Evolutionary conservation across 2,888 invertebrate species (phyloP), one percentile per base, ranked within the genome.

Genomic region (Keiferia lycopersicella): DNA sequence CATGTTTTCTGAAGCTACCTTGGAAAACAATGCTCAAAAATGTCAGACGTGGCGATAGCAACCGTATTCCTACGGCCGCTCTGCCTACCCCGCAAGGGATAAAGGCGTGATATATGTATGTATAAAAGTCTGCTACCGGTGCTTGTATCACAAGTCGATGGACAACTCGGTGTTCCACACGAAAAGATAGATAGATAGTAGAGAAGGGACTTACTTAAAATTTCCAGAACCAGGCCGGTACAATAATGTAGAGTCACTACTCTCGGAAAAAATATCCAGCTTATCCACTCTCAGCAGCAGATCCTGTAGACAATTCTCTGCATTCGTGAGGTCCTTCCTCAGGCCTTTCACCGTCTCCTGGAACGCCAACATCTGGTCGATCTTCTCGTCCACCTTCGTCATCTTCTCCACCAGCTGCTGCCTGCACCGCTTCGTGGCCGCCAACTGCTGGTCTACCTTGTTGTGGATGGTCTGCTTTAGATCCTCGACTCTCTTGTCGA

Each of bases 401-500:
- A 87, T 80, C 45, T 86, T 88, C 0, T 76, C 77, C 6, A 73
- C 66, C 11, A 88, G 83, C 0, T 67, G 66, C 14, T 80, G 73
- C 1, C 90, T 77, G 3, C 87, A 76, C 11, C 68, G 70, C 16
- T 77, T 77, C 0, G 81, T 76, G 1, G 72, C 66, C 0, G 71
- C 63, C 14, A 62, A 16, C 20, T 62, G 51, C 45, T 72, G 75
- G n/a, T 75, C 71, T 18, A 90, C 73, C 65, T 81, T 78, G 1
- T 66, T 66, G 0, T 71, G 68, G n/a, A 90, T 88, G n/a, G 78
- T 82, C 1, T 64, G 67, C 65, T 77, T 80, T 1, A 90, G 68
- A 62, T 89, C 87, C 18, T 67, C 79, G 26, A 90, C 79, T 70
- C 87, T 88, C 50, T 41, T 81, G 12, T 86, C 82, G 34, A 86